Base-by-base conservation (phyloP, 2,797 vertebrate genomes). In the Labeo calbasu region DNA sequence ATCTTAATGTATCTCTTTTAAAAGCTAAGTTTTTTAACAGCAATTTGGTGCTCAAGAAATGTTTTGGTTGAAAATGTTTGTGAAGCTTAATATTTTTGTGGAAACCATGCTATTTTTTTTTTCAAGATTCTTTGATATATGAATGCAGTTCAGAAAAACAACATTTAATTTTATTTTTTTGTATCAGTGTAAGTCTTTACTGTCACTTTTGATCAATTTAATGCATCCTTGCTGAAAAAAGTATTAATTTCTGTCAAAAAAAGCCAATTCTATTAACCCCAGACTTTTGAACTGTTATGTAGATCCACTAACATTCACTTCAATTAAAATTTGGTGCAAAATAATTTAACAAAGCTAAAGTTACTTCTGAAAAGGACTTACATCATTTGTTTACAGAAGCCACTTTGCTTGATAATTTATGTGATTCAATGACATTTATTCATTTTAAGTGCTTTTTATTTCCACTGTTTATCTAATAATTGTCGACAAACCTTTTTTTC, bases 371-470 rank as follows among this genome's bases (percentile, higher is more conserved):
- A 12, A 68, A 21, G 4, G 4, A 43, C 36, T 69, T 69, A 19
- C 36, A 69, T 69, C 36, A 43, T 71, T 71, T 50, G n/a, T 50
- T 48, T 25, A 7, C 69, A 23, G 43, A 70, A 48, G n/a, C 13
- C 13, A 4, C 69, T 48, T 68, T 59, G 57, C 12, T 59, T 59
- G 57, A 59, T 59, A 9, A 65, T 65, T 65, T 17, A 9, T 40
- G 66, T 69, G 21, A 40, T 68, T 36, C 32, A 40, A 5, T 69
- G n/a, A 25, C 69, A 71, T 72, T 72, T 50, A 72, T 65, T 65
- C 25, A 65, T 25, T 32, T 71, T 53, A 32, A 51, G 15, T 13
- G 10, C 8, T 11, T 53, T 32, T 21, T 14, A 1, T 25, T 48
- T 25, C 17, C 25, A 53, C 71, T 53, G 17, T 53, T 73, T 73